Percentiles rank a stretch among this genome's conserved stretches.
Evolutionary conservation across 2,797 vertebrate genomes (phyloP).

Genomic region (Anguilla anguilla): DNA sequence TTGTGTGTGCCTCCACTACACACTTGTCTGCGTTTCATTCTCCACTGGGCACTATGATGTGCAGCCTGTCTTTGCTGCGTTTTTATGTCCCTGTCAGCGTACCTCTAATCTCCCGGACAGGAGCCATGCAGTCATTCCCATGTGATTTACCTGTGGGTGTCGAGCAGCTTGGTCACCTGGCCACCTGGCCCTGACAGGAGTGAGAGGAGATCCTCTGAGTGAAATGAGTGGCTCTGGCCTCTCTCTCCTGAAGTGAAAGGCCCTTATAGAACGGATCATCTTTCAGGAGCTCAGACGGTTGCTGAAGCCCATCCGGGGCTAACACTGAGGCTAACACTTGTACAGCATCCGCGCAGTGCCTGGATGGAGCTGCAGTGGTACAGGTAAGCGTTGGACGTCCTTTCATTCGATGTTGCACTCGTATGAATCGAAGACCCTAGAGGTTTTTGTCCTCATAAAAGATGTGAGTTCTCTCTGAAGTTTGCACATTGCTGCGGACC

Average conservation of each 20-base stretch:
- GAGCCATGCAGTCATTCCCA: not conserved
- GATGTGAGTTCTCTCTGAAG: too few relatives aligned
- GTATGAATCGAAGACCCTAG: constrained; percentile 79
- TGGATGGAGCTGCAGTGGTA: constrained; percentile 89
- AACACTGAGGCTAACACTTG: constrained; percentile 86
- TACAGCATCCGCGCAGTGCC: constrained; percentile 86
- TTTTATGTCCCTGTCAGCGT: not conserved
- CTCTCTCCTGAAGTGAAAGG: not conserved
- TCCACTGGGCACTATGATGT: not conserved
- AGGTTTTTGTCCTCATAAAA: constrained; percentile 94
- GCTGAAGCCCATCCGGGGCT: constrained; percentile 88
- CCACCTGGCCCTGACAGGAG: not conserved
- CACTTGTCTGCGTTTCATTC: not conserved
- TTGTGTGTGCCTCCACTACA: not conserved
- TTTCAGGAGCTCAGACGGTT: constrained; percentile 89
- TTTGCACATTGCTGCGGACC: constrained; percentile 20
- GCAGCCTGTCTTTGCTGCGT: not conserved
- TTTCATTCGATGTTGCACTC: constrained; percentile 88
- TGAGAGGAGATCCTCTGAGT: not conserved
- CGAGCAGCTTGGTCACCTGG: not conserved
- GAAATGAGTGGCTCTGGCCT: too few relatives aligned
- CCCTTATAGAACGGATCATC: constrained; percentile 83
- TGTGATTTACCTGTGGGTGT: not conserved
- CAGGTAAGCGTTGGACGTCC: constrained; percentile 83
- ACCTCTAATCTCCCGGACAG: not conserved